phyloP scores from a whole-genome alignment of 1,140 invertebrate genomes.

The Phymastichus coffea region DNA sequence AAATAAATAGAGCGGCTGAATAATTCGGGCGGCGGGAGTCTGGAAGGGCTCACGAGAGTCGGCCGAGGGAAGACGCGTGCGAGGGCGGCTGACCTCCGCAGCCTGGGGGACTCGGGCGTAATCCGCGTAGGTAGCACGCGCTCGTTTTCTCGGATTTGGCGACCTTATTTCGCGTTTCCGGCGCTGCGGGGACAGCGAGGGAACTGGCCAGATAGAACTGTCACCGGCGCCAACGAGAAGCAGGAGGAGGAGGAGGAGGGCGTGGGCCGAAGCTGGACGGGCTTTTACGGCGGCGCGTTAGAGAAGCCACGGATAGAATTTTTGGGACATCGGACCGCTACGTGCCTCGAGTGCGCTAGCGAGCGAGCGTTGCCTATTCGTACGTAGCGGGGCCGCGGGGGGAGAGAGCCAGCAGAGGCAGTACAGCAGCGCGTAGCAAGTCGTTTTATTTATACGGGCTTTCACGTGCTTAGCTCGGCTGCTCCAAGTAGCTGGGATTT shows the following conservation, averaged over 20 bases:
- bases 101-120: no score
- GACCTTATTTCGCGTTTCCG: constrained; percentile 6
- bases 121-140: constrained; percentile 21
- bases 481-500: constrained; percentile 30
- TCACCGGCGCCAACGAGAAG: not conserved
- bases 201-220: not conserved
- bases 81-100: no score
- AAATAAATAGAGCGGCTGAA: no score
- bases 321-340: constrained; percentile 30
- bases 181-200: not conserved
- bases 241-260: not conserved
- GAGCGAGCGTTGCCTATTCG: not conserved
- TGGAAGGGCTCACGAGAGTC: no score
- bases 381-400: not conserved
- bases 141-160: constrained; percentile 21
- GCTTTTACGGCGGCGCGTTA: no score
- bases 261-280: not conserved
- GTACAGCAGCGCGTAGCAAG: no score
- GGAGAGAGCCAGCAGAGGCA: not conserved
- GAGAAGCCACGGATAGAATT: constrained; percentile 35
- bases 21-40: no score
- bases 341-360: constrained; percentile 31
- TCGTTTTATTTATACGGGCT: constrained; percentile 35
- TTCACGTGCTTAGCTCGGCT: constrained; percentile 29
- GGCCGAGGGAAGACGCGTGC: no score